Percentiles rank a stretch among this genome's conserved stretches.
Evolutionary conservation across 1,140 invertebrate genomes (phyloP).

Genomic region (Meloidogyne exigua): DNA sequence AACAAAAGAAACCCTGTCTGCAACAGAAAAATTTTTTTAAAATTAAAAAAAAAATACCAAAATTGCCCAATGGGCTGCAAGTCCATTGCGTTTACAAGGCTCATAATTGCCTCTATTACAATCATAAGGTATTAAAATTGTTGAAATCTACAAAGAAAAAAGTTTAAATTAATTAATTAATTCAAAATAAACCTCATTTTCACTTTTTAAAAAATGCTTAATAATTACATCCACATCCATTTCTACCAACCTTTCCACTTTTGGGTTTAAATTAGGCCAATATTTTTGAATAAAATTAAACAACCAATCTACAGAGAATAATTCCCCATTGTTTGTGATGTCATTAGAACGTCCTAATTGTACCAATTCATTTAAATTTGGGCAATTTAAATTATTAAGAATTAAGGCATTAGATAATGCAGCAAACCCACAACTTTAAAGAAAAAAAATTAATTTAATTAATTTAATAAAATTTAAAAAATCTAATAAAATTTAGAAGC

Average conservation of each 20-base stretch:
- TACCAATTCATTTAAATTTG: conserved; percentile 23
- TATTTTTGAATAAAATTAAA: conserved; percentile 29
- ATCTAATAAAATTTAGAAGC: not conserved
- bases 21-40: conserved; percentile 20
- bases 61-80: conserved; percentile 43
- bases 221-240: not conserved
- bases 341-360: conserved; percentile 15
- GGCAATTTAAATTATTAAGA: conserved; percentile 3
- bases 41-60: conserved; percentile 32
- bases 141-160: conserved; percentile 8
- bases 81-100: conserved; percentile 36
- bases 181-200: not conserved
- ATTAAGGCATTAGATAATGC: conserved; percentile 9
- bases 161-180: conserved; percentile 16
- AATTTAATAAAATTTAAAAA: not conserved
- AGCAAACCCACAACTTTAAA: conserved; percentile 26
- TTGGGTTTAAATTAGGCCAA: conserved; percentile 5
- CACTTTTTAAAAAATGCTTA: not conserved
- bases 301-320: conserved; percentile 43
- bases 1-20: conserved; percentile 36
- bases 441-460: not conserved
- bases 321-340: conserved; percentile 34
- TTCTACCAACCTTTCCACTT: conserved; percentile 23
- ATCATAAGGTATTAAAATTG: conserved; percentile 45
- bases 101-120: conserved; percentile 49